Evolutionary conservation across 2,888 invertebrate genomes (phyloP).

Genomic region (Hemaris fuciformis): DNA sequence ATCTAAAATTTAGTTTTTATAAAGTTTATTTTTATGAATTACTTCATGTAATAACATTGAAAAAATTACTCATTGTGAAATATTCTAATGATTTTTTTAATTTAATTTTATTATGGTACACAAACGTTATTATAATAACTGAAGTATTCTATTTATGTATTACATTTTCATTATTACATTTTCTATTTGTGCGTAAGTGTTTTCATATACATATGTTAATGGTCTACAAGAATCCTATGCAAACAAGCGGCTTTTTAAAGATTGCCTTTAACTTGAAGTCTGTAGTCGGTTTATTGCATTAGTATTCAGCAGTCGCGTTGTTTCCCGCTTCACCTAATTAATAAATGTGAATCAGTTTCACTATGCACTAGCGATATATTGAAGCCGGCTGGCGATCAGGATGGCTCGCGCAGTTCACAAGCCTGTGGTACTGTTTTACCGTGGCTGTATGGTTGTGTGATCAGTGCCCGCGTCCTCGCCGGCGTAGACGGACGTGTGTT

Average conservation of each 20-base stretch:
- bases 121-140: no score
- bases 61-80: no score
- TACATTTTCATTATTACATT: no score
- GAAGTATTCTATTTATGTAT: no score
- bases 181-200: no score
- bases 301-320: background rate
- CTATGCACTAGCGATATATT: background rate
- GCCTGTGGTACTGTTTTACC: background rate
- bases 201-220: no score
- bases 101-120: no score
- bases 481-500: background rate
- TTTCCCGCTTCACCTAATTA: background rate
- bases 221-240: background rate
- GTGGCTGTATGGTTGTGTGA: background rate
- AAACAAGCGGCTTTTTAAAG: background rate
- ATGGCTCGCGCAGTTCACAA: no score
- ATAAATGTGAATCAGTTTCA: background rate
- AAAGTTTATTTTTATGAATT: no score
- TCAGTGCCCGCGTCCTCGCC: conserved; percentile 1
- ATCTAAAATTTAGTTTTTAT: no score
- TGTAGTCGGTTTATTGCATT: background rate
- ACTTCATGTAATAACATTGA: no score
- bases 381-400: background rate
- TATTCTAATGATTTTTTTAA: no score
- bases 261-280: background rate